Conservation (phyloP, 1,140 invertebrate species). For the Drosophila ohnishii region DNA sequence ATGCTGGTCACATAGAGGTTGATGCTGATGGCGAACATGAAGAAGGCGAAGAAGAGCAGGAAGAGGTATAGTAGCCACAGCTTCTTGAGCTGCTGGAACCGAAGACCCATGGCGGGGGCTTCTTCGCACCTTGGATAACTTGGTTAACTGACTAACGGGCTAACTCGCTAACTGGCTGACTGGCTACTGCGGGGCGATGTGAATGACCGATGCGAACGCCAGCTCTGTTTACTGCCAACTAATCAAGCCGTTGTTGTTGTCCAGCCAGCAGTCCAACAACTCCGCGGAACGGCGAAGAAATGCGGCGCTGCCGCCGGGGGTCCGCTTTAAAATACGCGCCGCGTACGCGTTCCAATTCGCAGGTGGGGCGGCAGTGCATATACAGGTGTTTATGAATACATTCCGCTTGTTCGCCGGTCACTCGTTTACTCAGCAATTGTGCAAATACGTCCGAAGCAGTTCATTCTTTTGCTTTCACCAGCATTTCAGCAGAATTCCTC, state of each 20-base stretch:
- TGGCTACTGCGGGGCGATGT: slow-evolving; percentile 23
- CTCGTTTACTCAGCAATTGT: slow-evolving; percentile 31
- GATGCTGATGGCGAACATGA: slow-evolving; percentile 83
- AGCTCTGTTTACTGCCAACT: slow-evolving; percentile 56
- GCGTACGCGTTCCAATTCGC: slow-evolving; percentile 27
- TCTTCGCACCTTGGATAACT: slow-evolving; percentile 3
- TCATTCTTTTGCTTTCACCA: slow-evolving; percentile 36
- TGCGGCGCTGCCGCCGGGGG: slow-evolving; percentile 10
- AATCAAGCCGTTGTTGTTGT: slow-evolving; percentile 51
- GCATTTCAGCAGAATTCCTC: not conserved
- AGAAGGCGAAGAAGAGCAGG: slow-evolving; percentile 81
- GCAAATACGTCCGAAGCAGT: slow-evolving; percentile 18
- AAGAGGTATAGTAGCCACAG: slow-evolving; percentile 80
- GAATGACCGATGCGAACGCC: slow-evolving; percentile 48
- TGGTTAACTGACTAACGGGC: not conserved
- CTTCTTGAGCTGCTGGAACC: slow-evolving; percentile 79
- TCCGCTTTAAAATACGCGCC: slow-evolving; percentile 42
- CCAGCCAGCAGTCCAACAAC: slow-evolving; percentile 14
- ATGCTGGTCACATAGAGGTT: slow-evolving; percentile 81
- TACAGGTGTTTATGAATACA: slow-evolving; percentile 56
- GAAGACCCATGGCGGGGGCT: slow-evolving; percentile 69
- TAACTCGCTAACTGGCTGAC: not conserved
- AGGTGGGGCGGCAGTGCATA: slow-evolving; percentile 24
- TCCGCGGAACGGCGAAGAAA: slow-evolving; percentile 26
- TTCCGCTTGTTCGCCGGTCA: slow-evolving; percentile 37